Conservation (phyloP, 2,888 invertebrate species). For the Steinernema carpocapsae region DNA sequence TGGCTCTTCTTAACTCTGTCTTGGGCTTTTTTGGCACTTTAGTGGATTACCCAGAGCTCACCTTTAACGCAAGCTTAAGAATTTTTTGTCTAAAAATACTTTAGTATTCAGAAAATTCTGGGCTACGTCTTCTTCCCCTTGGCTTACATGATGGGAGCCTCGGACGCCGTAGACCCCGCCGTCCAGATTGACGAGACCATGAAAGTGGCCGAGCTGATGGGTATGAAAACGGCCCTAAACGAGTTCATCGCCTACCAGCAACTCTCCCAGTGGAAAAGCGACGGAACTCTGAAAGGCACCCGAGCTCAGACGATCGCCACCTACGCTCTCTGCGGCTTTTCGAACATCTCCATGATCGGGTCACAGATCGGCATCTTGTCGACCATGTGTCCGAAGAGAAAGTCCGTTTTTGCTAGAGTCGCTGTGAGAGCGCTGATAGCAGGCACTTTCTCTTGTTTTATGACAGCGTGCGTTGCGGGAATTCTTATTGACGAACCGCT, state of each 20-base stretch:
- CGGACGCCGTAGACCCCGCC: constrained; percentile 49
- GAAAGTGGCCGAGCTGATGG: constrained; percentile 60
- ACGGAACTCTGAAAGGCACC: constrained; percentile 16
- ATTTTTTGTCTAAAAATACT: constrained; percentile 34
- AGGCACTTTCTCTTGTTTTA: constrained; percentile 57
- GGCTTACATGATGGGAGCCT: constrained; percentile 61
- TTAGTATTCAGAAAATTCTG: constrained; percentile 47
- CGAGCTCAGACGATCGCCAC: constrained; percentile 63
- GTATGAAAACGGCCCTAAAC: constrained; percentile 64
- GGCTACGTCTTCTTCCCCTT: constrained; percentile 59
- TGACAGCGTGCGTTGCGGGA: constrained; percentile 62
- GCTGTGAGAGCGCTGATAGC: constrained; percentile 53
- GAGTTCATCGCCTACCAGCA: constrained; percentile 63
- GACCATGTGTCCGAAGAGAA: constrained; percentile 52
- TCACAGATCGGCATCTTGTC: constrained; percentile 69
- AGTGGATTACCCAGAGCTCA: constrained; percentile 75
- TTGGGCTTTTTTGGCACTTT: constrained; percentile 82
- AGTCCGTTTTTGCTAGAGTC: constrained; percentile 49
- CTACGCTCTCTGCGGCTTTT: constrained; percentile 72
- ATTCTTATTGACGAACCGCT: constrained; percentile 2
- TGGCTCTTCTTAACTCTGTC: constrained; percentile 82
- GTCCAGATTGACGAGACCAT: constrained; percentile 51
- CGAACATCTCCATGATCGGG: constrained; percentile 71
- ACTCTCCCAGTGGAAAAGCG: neutral
- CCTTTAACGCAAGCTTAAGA: constrained; percentile 71